phyloP scores from a whole-genome alignment of 2,113 vertebrate species.

The Vulpes lagopus region DNA sequence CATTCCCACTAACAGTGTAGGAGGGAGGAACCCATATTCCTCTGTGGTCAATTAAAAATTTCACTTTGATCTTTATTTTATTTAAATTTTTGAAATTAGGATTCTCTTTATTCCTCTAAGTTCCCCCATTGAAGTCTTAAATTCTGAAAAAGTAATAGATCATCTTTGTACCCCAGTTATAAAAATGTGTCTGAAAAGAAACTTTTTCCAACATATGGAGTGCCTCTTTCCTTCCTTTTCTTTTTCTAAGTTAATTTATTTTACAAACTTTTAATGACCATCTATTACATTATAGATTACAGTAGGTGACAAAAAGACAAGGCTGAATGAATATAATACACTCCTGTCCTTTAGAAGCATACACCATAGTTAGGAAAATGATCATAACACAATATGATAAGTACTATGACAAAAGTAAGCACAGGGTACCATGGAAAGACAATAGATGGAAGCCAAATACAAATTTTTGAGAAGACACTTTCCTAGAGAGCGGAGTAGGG shows the following conservation, averaged over 20 bases:
- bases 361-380: not conserved
- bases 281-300: not conserved
- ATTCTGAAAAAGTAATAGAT: not conserved
- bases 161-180: not conserved
- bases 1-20: too few relatives aligned
- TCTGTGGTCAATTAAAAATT: not conserved
- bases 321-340: not conserved
- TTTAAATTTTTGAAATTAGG: not conserved
- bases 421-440: not conserved
- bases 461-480: not conserved
- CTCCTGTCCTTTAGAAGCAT: not conserved
- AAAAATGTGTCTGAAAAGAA: not conserved
- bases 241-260: constrained; percentile 1
- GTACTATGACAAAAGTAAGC: not conserved
- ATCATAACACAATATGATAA: not conserved
- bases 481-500: not conserved
- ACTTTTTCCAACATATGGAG: not conserved
- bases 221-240: not conserved
- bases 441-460: not conserved
- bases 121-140: not conserved
- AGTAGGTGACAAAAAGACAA: not conserved
- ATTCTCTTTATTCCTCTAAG: not conserved
- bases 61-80: not conserved
- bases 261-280: not conserved
- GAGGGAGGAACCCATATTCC: not conserved